Base-by-base conservation (phyloP, 2,888 invertebrate genomes). In the Embidobia sp. region DNA sequence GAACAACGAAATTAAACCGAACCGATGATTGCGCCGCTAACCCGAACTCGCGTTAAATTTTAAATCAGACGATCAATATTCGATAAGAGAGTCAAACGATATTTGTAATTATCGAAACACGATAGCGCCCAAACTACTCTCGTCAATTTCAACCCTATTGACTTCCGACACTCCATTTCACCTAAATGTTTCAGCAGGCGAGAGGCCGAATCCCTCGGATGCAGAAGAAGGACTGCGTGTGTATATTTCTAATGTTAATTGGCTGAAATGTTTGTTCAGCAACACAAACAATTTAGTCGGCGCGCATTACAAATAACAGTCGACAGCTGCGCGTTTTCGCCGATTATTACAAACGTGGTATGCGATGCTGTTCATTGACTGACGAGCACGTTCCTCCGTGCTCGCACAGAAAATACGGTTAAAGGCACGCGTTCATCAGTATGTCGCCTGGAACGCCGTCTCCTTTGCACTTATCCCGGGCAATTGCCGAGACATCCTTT, bases 401-500 rank as follows among this genome's bases (percentile, higher is more conserved):
- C 27, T 16, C 31, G 35, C 49, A 37, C 46, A 29, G 51, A 66
- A 74, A 61, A 46, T 66, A 64, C 55, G 42, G 2, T 61, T 49
- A 22, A 48, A 67, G 57, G 46, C 70, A 66, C 76, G 70, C 59
- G 67, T 48, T 67, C 64, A 67, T 72, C 75, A 48, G 70, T 40
- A 44, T 61, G 75, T 76, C 75, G 31, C 40, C 61, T n/a, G 31
- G 19, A 33, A 37, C 31, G 51, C 57, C 15, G 35, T 53, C 59
- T 51, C 49, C 26, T 51, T 37, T 22, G 13, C 69, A 44, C 42
- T 57, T 37, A 33, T 42, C 22, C 18, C 55, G 31, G 29, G 22
- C 48, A 49, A 49, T 46, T 40, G 18, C 51, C 63, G 18, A 51
- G 33, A 51, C 57, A 15, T 64, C 35, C 59, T 66, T 70, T 53